Evolutionary conservation across 1,140 invertebrate species (phyloP), one percentile per base, ranked within the genome.

Genomic region (Conus ventricosus): DNA sequence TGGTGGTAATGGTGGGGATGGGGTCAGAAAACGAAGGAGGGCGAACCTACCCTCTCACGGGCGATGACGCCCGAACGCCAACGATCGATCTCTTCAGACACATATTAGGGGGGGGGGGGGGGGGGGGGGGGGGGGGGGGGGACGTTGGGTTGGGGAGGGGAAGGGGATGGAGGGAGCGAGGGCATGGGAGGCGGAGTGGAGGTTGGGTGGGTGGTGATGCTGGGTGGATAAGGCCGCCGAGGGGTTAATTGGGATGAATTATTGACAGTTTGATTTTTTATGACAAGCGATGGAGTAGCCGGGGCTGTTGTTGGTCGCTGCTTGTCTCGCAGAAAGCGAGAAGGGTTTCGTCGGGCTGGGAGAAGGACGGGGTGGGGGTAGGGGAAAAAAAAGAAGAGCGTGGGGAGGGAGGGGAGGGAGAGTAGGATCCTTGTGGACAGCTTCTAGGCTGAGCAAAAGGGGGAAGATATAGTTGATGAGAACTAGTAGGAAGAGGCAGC

Each of bases 181-280:
- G 67, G 11, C 11, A 23, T 71, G 67, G 23, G 15, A n/a, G 67
- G 67, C 6, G 11, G 67, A 6, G 67, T 71, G 67, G 39, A 51
- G 27, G 25, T 15, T 51, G 80, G 39, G 80, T 5, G 80, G 51
- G 17, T 51, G 67, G 67, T 6, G 67, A 8, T 11, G 67, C 11
- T 71, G 67, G 39, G 51, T 54, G 80, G 80, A 51, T 20, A 55
- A 54, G 13, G 39, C 51, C 39, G 80, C 54, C 51, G 80, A 81
- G 13, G 80, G 80, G 39, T 81, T 81, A 81, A 81, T 81, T 81
- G 80, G 80, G 53, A 81, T 81, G 80, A 81, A 81, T 81, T 81
- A 81, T 81, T 81, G 80, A 81, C 80, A 81, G 51, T 81, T 81
- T 81, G 27, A 81, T 81, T 81, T 80, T 71, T 71, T 71, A 71